Percentiles rank a stretch among this genome's conserved stretches.
These are phyloP conservation scores for Nerophis lumbriciformis DNA, from an alignment of 2,113 vertebrate species.

Conservation along the genomic window DNA sequence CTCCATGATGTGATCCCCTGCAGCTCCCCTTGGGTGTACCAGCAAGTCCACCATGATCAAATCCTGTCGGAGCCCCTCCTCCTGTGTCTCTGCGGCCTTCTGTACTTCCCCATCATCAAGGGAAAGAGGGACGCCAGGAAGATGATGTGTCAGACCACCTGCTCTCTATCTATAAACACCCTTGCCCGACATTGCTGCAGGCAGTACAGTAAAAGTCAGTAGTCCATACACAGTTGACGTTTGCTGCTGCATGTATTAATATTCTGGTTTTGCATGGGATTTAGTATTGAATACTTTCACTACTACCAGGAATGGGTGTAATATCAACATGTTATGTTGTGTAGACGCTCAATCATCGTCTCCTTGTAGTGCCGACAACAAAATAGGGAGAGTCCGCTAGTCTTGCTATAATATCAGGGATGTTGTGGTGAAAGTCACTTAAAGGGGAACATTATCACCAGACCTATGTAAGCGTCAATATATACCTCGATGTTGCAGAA, in stretches of 20 bases:
- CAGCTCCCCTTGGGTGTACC: conserved; percentile 21
- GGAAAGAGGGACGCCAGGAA: conserved; percentile 6
- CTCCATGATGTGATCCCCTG: not conserved
- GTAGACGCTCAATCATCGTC: no score
- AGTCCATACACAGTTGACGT: not conserved
- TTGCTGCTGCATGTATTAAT: not conserved
- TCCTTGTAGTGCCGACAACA: no score
- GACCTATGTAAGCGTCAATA: no score
- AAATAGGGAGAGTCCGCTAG: no score
- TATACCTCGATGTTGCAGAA: no score
- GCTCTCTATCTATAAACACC: conserved; percentile 31
- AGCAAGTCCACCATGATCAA: conserved; percentile 25
- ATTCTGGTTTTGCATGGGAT: no score
- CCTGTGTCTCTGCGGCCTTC: conserved; percentile 18
- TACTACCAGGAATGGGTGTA: no score
- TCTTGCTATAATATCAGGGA: no score
- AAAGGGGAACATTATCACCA: no score
- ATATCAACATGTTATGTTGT: no score
- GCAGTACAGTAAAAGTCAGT: conserved; percentile 8
- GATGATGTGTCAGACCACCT: conserved; percentile 19
- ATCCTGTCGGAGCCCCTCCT: conserved; percentile 32
- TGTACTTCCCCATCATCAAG: conserved; percentile 26
- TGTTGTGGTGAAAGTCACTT: no score
- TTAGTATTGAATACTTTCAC: no score
- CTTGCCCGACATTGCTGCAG: conserved; percentile 43